Conservation (phyloP, 2,113 vertebrate species). For the Suricata suricatta region DNA sequence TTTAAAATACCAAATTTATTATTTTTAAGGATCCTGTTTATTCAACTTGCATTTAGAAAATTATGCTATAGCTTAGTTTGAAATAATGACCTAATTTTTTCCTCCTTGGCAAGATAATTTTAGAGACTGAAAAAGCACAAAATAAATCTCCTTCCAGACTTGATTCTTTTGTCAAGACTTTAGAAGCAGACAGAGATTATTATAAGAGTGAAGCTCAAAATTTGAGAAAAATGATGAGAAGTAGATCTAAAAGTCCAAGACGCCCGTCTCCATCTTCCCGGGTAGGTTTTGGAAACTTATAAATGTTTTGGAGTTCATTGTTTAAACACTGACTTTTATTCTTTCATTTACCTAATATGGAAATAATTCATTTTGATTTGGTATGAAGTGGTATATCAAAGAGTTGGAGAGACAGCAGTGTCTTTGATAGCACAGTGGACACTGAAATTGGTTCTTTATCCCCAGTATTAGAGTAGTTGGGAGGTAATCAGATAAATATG, state of each 20-base stretch:
- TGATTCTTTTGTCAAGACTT: constrained; percentile 80
- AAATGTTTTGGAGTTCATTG: constrained; percentile 14
- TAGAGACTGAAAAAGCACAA: constrained; percentile 78
- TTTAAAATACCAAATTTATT: constrained; percentile 50
- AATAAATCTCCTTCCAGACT: constrained; percentile 78
- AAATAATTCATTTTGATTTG: constrained; percentile 30
- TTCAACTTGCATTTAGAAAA: constrained; percentile 57
- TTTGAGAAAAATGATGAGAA: constrained; percentile 83
- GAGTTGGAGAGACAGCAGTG: not conserved
- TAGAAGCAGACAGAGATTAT: constrained; percentile 83
- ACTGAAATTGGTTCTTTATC: not conserved
- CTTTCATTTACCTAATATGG: constrained; percentile 47
- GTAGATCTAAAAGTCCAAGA: constrained; percentile 79
- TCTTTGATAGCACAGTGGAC: not conserved
- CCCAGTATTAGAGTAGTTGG: not conserved
- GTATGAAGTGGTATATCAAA: not conserved
- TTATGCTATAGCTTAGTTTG: constrained; percentile 57
- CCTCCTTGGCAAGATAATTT: constrained; percentile 76
- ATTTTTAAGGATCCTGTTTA: constrained; percentile 54
- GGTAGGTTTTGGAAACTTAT: constrained; percentile 77
- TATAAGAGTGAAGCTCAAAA: constrained; percentile 82
- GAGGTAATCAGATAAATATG: not conserved
- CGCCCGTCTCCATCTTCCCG: constrained; percentile 74
- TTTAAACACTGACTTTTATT: constrained; percentile 24
- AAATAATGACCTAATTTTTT: constrained; percentile 66